Evolutionary conservation across 2,113 vertebrate genomes (phyloP), one percentile per base, ranked within the genome.

Genomic region (Taurulus bubalis): DNA sequence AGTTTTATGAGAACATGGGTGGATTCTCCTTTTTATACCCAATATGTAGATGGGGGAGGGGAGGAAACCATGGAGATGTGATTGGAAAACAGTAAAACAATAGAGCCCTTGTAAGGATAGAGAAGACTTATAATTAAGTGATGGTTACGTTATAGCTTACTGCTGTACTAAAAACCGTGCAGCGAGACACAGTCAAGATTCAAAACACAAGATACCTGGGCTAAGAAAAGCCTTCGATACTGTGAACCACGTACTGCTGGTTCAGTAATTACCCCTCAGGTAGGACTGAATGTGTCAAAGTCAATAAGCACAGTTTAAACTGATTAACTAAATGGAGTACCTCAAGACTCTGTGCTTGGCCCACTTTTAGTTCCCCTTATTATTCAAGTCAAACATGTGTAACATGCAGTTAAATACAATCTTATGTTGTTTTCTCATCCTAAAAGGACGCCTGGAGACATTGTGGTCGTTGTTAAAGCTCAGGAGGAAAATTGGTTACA

Each of bases 1-100:
- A 10, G 55, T 85, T 78, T 87, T 82, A 92, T 78, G 66, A 79
- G 72, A 81, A 70, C 64, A 32, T 60, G 85, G 87, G 88, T 42
- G 89, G 76, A 69, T n/a, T 72, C 55, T 60, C 18, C 51, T 64
- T 81, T 82, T 80, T 53, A 51, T 80, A 32, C 77, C 47, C 4
- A 71, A 47, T 73, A n/a, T 77, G 65, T 66, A 55, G 58, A 64
- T 53, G 14, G 45, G 36, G 0, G 36, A 40, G 69, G 26, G 53
- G 18, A 68, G 40, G 0, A 66, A 75, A 85, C 49, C 32, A 3
- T 66, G 69, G 56, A 53, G 56, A 75, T 73, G 60, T 63, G 15
- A 56, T 51, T 79, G 22, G 77, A 71, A 71, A 15, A 66, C 16
- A 73, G 0, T 8, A 7, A 65, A 78, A 70, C 63, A 80, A 63